Evolutionary conservation across 2,113 vertebrate genomes (phyloP).

Genomic region (Gavia stellata): DNA sequence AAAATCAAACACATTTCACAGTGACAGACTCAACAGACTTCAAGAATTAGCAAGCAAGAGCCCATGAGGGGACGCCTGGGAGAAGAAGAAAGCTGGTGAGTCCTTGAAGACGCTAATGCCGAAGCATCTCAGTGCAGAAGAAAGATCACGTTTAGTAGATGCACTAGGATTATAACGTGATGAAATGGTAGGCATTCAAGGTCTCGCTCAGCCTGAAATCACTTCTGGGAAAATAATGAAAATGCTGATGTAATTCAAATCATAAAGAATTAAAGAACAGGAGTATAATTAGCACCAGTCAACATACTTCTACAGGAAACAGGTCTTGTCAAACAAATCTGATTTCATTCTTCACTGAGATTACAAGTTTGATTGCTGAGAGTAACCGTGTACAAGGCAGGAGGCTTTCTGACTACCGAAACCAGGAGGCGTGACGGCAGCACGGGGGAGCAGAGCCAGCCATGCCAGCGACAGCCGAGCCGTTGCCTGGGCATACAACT

Average conservation of each 20-base stretch:
- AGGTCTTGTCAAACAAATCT: constrained; percentile 58
- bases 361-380: constrained; percentile 38
- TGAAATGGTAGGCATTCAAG: background rate
- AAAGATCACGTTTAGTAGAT: background rate
- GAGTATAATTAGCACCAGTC: constrained; percentile 57
- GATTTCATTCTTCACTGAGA: constrained; percentile 56
- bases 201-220: constrained; percentile 8
- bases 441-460: background rate
- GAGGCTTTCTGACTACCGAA: background rate
- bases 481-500: background rate
- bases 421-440: background rate
- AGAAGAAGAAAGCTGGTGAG: background rate
- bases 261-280: constrained; percentile 57
- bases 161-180: background rate
- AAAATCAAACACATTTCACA: background rate
- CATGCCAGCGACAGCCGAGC: background rate
- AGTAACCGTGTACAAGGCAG: background rate
- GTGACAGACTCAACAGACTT: background rate
- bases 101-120: background rate
- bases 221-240: constrained; percentile 38
- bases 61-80: background rate
- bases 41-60: background rate
- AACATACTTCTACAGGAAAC: constrained; percentile 37
- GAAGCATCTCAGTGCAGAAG: background rate
- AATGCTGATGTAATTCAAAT: constrained; percentile 38